These are phyloP conservation scores for Dryomyza anilis DNA, from an alignment of 2,888 invertebrate species.

Conservation along the genomic window DNA sequence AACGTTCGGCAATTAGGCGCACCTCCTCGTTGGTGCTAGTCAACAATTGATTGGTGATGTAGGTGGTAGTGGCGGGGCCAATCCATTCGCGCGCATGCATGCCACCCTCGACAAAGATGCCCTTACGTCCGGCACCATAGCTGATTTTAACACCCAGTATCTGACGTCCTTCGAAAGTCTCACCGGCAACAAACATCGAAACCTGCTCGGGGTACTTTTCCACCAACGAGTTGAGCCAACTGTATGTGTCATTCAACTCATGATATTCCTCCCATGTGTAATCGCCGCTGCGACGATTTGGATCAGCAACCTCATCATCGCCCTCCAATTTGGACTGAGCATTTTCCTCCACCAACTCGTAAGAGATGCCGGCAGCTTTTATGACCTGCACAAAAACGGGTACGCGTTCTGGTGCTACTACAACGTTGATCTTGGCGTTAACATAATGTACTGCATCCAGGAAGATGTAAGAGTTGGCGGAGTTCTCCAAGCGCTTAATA, in stretches of 20 bases:
- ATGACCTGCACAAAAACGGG: constrained; percentile 38
- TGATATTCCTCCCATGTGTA: constrained; percentile 52
- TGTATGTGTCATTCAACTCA: constrained; percentile 62
- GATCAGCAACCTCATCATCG: constrained; percentile 38
- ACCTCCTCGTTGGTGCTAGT: constrained; percentile 64
- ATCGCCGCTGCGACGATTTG: constrained; percentile 36
- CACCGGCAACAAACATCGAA: constrained; percentile 62
- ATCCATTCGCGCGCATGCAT: constrained; percentile 82
- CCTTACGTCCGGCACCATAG: constrained; percentile 62
- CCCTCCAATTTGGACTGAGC: constrained; percentile 50
- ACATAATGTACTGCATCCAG: constrained; percentile 58
- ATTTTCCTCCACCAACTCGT: constrained; percentile 61
- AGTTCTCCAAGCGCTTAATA: constrained; percentile 58
- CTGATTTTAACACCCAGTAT: constrained; percentile 66
- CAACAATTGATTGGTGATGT: constrained; percentile 68
- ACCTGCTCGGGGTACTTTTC: constrained; percentile 61
- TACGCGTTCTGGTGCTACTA: constrained; percentile 45
- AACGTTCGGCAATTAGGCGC: constrained; percentile 63
- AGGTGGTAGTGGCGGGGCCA: constrained; percentile 69
- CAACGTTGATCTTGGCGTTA: constrained; percentile 60
- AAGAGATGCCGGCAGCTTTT: constrained; percentile 50
- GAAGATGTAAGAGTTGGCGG: constrained; percentile 58
- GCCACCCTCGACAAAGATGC: constrained; percentile 68
- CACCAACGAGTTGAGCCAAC: constrained; percentile 65
- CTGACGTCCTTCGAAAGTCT: constrained; percentile 66